Base-by-base conservation (phyloP, 2,797 vertebrate species). In the Pangasius djambal region DNA sequence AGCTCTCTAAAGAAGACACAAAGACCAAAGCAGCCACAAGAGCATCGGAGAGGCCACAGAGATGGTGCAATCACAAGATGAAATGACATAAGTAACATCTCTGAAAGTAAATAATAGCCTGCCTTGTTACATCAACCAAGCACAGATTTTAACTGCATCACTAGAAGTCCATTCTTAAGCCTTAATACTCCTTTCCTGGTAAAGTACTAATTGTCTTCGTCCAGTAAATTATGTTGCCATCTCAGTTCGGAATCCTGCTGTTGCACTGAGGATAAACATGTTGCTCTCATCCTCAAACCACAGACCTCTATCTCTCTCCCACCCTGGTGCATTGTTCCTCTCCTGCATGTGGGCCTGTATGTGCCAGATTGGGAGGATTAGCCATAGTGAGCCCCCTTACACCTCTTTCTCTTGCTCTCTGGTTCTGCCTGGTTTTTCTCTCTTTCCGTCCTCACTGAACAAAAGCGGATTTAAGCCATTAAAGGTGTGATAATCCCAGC, bases 381-480 rank as follows among this genome's bases (percentile, higher is more conserved):
- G 78, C 87, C 16, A 82, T 7, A 31, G 65, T 87, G 77, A 87
- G 37, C 81, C 83, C 83, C 72, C 75, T 65, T 83, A 61, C 89
- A 48, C 77, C 34, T 50, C 77, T 31, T 20, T 52, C 48, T 75
- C 69, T 74, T 52, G 48, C 61, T n/a, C 79, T 40, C 28, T 65
- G 57, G 10, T 84, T 88, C 65, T 16, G 63, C 83, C 31, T 70
- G 48, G 81, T 63, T 67, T 87, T 61, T 52, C 83, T 84, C 89
- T 83, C 59, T 55, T 79, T 52, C 75, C 77, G 89, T 92, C 86
- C 81, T 86, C 50, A 6, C 77, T 55, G 86, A 92, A 92, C 89
- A 92, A 91, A 92, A 91, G 88, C 89, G 67, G 89, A 90, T 90
- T 91, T 90, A 89, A 90, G 86, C 86, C 92, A 92, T 92, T 92